Evolutionary conservation across 2,113 vertebrate species (phyloP), one percentile per base, ranked within the genome.

Genomic region (Hippopotamus amphibius): DNA sequence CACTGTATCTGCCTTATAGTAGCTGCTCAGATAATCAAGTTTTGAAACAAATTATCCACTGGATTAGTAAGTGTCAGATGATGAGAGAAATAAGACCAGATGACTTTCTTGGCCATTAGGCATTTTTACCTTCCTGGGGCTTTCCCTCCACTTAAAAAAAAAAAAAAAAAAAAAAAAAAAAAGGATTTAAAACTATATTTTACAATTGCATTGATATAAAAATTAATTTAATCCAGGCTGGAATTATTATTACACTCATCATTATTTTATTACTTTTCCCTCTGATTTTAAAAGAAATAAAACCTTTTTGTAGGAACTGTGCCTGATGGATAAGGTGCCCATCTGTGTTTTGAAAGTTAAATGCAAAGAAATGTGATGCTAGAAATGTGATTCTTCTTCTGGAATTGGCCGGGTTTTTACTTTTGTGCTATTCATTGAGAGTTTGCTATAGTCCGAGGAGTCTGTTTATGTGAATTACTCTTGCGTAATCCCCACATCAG

Each of bases 231-330:
- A 81, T 26, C 9, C 30, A 74, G 69, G n/a, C 41, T 61, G 7
- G 43, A 33, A 81, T 92, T 63, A 43, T 92, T 68, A 66, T 41
- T 68, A 87, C 61, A 68, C 6, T 53, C 41, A 80, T 80, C 61
- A 43, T 21, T 71, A 28, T 81, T 50, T 57, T 71, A 65, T 85
- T 85, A 19, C 15, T 24, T 84, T 92, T 88, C 41, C 30, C 77
- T 89, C 46, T 90, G 11, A 77, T 66, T 82, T 94, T 87, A 71
- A 85, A 89, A 87, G 46, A 37, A 93, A 76, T 11, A 83, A 46
- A 69, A n/a, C 8, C 30, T 16, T 84, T 33, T 72, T 16, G 6
- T n/a, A 74, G 21, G 19, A 21, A 26, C 53, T 37, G 8, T n/a
- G 26, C 63, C 74, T 65, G n/a, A 55, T 10, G 53, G 59, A 37